A percentile compares a stretch with the other conserved stretches of the same genome.
Evolutionary conservation across 2,888 invertebrate genomes (phyloP).

Genomic region (Drosophila emarginata): DNA sequence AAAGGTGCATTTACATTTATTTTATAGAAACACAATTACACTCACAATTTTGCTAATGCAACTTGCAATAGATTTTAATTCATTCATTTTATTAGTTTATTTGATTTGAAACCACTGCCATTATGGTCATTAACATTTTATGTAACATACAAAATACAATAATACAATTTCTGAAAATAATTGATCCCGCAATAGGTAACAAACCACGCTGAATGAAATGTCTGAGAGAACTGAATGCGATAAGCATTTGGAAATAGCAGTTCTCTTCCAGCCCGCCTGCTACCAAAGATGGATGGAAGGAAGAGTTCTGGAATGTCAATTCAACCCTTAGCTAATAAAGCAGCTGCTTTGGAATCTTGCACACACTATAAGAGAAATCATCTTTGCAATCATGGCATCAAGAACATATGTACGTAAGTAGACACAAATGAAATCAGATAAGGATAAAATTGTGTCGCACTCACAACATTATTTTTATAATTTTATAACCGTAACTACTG

Average conservation of each 20-base stretch:
- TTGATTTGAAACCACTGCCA: not conserved
- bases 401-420: not conserved
- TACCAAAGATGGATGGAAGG: slow-evolving; percentile 9
- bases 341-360: slow-evolving; percentile 13
- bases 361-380: not conserved
- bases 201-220: slow-evolving; percentile 28
- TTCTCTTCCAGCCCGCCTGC: slow-evolving; percentile 9
- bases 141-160: slow-evolving; percentile 21
- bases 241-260: slow-evolving; percentile 12
- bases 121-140: slow-evolving; percentile 11
- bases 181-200: slow-evolving; percentile 10
- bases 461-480: not conserved
- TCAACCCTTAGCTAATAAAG: slow-evolving; percentile 9
- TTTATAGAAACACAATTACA: not conserved
- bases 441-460: not conserved
- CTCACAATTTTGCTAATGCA: slow-evolving; percentile 10
- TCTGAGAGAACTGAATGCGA: slow-evolving; percentile 23
- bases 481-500: not conserved
- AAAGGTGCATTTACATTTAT: not conserved
- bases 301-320: slow-evolving; percentile 12
- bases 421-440: not conserved
- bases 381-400: not conserved
- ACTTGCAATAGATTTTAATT: not conserved
- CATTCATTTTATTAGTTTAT: slow-evolving; percentile 12
- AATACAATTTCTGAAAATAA: slow-evolving; percentile 14